Evolutionary conservation across 30 jellyfish, hydroid and myxozoan genomes (phyloP).

Genomic region (Aurelia sp.): DNA sequence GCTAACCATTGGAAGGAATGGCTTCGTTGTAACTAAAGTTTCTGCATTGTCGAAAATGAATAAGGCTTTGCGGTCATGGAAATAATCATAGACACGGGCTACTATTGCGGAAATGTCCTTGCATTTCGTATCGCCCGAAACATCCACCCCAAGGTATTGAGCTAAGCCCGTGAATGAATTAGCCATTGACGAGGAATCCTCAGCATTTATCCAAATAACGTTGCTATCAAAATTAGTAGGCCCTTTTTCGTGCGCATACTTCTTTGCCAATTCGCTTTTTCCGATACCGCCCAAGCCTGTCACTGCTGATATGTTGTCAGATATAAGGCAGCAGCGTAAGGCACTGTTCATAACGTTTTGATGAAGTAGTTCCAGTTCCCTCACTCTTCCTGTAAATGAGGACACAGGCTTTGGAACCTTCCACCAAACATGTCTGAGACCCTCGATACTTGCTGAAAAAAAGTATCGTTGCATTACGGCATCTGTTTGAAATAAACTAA

Average conservation of each 20-base stretch:
- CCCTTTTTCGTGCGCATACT: slow-evolving; percentile 47
- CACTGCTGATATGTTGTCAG: slow-evolving; percentile 23
- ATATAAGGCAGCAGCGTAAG: background rate
- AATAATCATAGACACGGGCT: slow-evolving; percentile 44
- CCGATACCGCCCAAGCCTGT: slow-evolving; percentile 85
- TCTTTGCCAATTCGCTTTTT: slow-evolving; percentile 59
- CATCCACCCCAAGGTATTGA: slow-evolving; percentile 32
- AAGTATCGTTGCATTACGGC: background rate
- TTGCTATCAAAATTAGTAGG: slow-evolving; percentile 35
- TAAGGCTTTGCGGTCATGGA: slow-evolving; percentile 26
- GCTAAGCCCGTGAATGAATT: slow-evolving; percentile 54
- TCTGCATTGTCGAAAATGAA: slow-evolving; percentile 75
- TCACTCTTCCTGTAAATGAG: slow-evolving; percentile 40
- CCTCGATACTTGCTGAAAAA: background rate
- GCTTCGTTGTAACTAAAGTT: slow-evolving; percentile 8
- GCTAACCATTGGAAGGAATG: slow-evolving; percentile 27
- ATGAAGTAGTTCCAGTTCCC: slow-evolving; percentile 39
- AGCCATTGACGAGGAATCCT: slow-evolving; percentile 35
- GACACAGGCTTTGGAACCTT: slow-evolving; percentile 40
- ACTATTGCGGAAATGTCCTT: slow-evolving; percentile 9
- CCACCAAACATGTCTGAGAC: slow-evolving; percentile 45
- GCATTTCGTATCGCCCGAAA: slow-evolving; percentile 9
- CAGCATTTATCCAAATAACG: slow-evolving; percentile 71
- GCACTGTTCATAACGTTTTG: background rate
- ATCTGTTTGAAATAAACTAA: too few species aligned